phyloP scores from a whole-genome alignment of 2,888 invertebrate genomes.

The Tillus elongatus region DNA sequence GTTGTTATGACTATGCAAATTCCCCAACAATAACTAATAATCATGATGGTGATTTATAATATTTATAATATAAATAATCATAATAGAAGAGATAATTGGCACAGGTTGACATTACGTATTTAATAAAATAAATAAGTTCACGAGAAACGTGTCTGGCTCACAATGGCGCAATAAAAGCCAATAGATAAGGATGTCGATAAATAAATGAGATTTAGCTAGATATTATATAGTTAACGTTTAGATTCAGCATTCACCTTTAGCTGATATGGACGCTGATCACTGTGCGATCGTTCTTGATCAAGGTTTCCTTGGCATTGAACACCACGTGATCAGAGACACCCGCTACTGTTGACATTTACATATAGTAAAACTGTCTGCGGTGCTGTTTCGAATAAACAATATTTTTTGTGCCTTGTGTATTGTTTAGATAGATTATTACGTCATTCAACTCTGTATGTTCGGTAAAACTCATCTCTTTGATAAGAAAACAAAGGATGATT shows the following conservation, averaged over 20 bases:
- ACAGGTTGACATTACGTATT: constrained; percentile 10
- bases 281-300: constrained; percentile 24
- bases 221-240: constrained; percentile 16
- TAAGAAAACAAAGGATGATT: no score
- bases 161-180: constrained; percentile 13
- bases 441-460: no score
- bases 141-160: constrained; percentile 11
- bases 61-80: constrained; percentile 14
- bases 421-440: no score
- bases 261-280: constrained; percentile 20
- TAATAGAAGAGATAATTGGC: constrained; percentile 14
- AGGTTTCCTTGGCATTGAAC: constrained; percentile 26
- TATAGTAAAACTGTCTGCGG: no score
- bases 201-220: constrained; percentile 18
- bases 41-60: constrained; percentile 15
- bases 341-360: constrained; percentile 21
- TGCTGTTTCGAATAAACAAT: no score
- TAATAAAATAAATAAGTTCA: constrained; percentile 9
- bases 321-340: constrained; percentile 22
- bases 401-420: no score
- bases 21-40: constrained; percentile 17
- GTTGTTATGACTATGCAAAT: no score
- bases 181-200: constrained; percentile 13
- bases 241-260: no score
- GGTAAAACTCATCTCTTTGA: no score